phyloP scores from a whole-genome alignment of 2,113 vertebrate species.

The Sylvilagus bachmani region DNA sequence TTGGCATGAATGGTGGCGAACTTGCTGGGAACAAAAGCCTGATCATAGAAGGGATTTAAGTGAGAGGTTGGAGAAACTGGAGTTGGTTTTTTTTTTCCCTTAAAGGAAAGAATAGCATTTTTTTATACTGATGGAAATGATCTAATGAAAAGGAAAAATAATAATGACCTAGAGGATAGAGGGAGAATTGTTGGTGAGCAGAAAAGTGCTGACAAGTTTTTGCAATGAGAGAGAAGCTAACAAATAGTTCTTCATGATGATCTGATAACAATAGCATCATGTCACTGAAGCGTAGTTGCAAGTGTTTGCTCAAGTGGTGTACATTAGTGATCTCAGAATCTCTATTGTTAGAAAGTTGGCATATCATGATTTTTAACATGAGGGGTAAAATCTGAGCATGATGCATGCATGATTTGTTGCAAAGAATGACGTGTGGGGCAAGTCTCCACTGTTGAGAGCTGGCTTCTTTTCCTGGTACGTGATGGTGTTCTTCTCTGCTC shows the following conservation, averaged over 20 bases:
- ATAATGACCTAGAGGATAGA: background rate
- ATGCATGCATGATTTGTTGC: background rate
- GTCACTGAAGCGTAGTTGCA: background rate
- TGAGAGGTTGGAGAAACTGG: background rate
- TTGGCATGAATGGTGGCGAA: background rate
- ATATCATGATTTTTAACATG: background rate
- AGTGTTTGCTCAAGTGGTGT: background rate
- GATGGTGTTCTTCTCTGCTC: background rate
- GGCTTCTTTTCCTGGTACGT: background rate
- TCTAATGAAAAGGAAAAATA: constrained; percentile 5
- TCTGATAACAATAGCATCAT: background rate
- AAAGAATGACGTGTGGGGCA: background rate
- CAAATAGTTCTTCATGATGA: background rate
- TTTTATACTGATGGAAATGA: background rate
- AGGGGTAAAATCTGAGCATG: no score
- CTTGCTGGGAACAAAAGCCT: background rate
- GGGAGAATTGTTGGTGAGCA: background rate
- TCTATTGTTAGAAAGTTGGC: constrained; percentile 5
- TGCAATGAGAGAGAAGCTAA: background rate
- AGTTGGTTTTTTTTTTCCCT: background rate
- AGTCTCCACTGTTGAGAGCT: background rate
- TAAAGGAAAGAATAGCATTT: background rate
- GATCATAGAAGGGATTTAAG: background rate
- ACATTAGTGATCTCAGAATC: background rate
- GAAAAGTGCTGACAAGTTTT: constrained; percentile 3